phyloP scores from a whole-genome alignment of 2,113 vertebrate species.

The Butorides virescens region DNA sequence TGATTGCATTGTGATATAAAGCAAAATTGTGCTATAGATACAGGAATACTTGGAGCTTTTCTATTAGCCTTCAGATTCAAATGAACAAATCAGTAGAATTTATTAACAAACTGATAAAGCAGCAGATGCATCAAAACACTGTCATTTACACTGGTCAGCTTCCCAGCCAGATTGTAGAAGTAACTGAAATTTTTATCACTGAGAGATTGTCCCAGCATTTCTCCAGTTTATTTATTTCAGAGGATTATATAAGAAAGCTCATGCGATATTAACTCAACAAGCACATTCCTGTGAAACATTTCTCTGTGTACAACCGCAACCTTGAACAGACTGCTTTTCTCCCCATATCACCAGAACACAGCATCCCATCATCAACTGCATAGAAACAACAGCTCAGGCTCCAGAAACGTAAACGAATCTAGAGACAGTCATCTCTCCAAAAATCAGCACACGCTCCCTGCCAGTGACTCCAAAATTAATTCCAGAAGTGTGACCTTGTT shows the following conservation, averaged over 20 bases:
- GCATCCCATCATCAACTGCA: neutral
- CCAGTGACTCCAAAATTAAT: neutral
- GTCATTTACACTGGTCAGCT: neutral
- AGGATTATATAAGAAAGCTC: neutral
- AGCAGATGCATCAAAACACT: neutral
- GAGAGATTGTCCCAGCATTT: rapidly evolving
- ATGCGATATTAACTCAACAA: neutral
- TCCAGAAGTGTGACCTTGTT: neutral
- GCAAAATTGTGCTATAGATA: neutral
- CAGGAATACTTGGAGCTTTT: neutral
- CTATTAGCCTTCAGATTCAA: neutral
- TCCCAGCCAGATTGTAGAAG: neutral
- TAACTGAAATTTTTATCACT: neutral
- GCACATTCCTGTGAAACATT: neutral
- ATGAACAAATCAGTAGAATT: neutral
- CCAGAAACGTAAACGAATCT: neutral
- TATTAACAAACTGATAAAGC: neutral
- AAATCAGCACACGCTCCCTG: neutral
- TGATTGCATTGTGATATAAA: neutral
- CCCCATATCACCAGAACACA: neutral
- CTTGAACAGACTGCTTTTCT: neutral
- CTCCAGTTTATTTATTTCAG: neutral
- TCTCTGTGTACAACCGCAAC: neutral
- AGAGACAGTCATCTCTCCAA: neutral
- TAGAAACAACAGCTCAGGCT: neutral